A percentile compares a stretch with the other conserved stretches of the same genome.
These are phyloP conservation scores for Lutra lutra DNA, from an alignment of 2,797 vertebrate genomes.

Conservation along the genomic window DNA sequence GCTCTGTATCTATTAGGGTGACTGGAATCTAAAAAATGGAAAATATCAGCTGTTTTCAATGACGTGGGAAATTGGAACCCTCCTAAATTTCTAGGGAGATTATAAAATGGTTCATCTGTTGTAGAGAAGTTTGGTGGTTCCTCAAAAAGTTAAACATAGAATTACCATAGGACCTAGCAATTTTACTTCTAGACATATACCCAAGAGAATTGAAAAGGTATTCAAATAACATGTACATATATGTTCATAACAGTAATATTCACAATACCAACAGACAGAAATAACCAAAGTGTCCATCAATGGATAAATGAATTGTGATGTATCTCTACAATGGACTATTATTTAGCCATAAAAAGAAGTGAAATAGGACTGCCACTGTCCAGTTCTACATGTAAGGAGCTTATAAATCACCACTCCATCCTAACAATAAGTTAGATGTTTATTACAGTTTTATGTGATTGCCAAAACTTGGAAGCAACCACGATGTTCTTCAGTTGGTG, in stretches of 20 bases:
- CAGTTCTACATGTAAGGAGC: background rate
- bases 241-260: background rate
- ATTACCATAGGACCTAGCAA: conserved; percentile 13
- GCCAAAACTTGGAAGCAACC: background rate
- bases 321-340: no score
- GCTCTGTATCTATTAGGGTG: background rate
- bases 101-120: background rate
- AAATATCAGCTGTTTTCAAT: background rate
- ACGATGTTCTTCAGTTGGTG: background rate
- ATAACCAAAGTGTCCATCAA: background rate
- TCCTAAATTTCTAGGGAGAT: background rate
- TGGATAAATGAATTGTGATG: conserved; percentile 25
- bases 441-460: background rate
- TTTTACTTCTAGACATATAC: background rate
- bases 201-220: conserved; percentile 10
- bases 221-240: background rate
- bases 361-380: background rate
- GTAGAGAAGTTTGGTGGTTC: background rate
- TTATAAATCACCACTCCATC: background rate
- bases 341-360: background rate
- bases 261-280: background rate
- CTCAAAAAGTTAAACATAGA: conserved; percentile 14
- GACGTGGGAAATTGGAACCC: background rate
- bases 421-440: background rate
- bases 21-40: background rate